These are phyloP conservation scores for Acestrorhynchus altus DNA, from an alignment of 2,797 vertebrate genomes.

Conservation along the genomic window DNA sequence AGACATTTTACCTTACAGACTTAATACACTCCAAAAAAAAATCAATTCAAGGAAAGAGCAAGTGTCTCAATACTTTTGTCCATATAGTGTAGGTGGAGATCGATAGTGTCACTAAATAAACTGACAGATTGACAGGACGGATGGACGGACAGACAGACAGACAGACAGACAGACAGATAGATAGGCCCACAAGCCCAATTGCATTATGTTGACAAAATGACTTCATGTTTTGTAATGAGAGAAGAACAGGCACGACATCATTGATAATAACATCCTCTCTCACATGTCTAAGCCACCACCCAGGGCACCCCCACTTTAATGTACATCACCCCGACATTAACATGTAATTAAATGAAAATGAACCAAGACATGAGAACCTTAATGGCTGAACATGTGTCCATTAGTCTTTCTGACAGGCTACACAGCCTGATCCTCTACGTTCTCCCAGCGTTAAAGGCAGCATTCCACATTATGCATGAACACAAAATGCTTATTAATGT, in stretches of 20 bases:
- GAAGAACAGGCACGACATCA: background rate
- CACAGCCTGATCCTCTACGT: background rate
- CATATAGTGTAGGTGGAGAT: background rate
- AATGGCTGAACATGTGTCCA: slow-evolving; percentile 10
- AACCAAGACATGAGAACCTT: background rate
- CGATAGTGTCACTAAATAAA: too few species aligned
- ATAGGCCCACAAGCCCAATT: background rate
- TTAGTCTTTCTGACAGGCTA: slow-evolving; percentile 2
- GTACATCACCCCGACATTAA: background rate
- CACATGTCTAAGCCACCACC: background rate
- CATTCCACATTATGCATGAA: slow-evolving; percentile 52
- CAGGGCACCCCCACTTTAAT: background rate
- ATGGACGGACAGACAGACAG: background rate
- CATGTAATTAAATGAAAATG: background rate
- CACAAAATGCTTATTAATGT: slow-evolving; percentile 57
- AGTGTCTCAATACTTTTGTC: too few species aligned
- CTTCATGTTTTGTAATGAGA: slow-evolving; percentile 1
- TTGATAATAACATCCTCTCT: background rate
- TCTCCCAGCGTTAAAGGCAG: slow-evolving; percentile 27
- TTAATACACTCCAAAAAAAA: too few species aligned
- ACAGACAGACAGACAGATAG: background rate
- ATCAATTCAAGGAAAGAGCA: background rate
- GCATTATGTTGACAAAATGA: background rate
- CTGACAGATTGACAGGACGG: background rate
- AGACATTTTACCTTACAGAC: too few species aligned